Conservation (phyloP, 2,113 vertebrate species). For the Oncorhynchus gorbuscha region DNA sequence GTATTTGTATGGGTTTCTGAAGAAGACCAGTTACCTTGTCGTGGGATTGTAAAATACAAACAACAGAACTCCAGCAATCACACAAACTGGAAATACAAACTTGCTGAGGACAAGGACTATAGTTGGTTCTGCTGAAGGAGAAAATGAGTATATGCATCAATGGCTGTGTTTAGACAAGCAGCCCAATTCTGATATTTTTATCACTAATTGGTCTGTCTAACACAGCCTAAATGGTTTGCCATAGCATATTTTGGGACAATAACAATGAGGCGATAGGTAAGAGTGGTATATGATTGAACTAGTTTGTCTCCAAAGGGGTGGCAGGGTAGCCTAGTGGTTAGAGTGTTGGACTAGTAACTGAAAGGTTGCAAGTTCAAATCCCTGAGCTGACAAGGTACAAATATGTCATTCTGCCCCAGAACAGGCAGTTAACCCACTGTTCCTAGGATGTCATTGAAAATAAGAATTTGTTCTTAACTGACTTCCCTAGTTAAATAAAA, state of each 20-base stretch:
- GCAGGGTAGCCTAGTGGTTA: no score
- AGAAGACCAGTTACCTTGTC: neutral
- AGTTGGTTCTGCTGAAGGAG: slow-evolving; percentile 21
- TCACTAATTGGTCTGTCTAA: no score
- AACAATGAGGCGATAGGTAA: neutral
- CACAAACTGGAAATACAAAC: slow-evolving; percentile 35
- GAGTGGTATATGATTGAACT: neutral
- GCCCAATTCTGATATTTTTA: no score
- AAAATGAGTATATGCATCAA: slow-evolving; percentile 4
- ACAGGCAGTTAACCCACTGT: no score
- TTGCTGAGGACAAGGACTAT: slow-evolving; percentile 3
- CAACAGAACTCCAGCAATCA: slow-evolving; percentile 9
- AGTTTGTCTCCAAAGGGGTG: neutral
- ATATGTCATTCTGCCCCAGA: no score
- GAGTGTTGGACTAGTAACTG: no score
- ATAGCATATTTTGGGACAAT: neutral
- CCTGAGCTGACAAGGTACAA: no score
- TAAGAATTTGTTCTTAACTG: no score
- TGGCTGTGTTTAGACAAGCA: neutral
- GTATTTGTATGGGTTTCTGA: neutral
- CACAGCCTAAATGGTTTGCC: no score
- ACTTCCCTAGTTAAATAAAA: no score
- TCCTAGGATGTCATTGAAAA: no score
- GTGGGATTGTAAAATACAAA: neutral
- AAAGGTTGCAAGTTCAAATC: no score